Conservation (phyloP, 1,140 invertebrate genomes). For the Atopsyche davidsoni region DNA sequence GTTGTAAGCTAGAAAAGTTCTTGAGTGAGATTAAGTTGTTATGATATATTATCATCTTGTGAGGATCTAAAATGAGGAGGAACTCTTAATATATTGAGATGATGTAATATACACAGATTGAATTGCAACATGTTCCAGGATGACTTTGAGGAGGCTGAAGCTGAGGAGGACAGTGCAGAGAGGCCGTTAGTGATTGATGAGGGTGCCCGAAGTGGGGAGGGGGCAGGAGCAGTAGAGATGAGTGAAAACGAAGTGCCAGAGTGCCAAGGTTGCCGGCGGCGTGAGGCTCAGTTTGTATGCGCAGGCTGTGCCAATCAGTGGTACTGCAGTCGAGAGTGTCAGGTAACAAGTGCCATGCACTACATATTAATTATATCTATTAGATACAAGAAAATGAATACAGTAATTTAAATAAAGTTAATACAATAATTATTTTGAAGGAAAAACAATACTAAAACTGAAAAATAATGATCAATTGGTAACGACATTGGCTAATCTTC, state of each 20-base stretch:
- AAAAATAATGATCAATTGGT: too few relatives aligned
- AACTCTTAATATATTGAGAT: background rate
- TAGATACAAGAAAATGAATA: background rate
- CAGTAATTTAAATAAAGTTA: background rate
- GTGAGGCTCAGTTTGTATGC: constrained; percentile 76
- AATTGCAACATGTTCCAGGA: constrained; percentile 40
- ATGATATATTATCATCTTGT: too few relatives aligned
- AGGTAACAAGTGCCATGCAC: constrained; percentile 51
- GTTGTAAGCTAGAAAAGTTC: too few relatives aligned
- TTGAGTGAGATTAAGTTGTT: too few relatives aligned
- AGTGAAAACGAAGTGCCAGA: constrained; percentile 52
- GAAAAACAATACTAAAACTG: constrained; percentile 1
- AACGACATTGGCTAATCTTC: too few relatives aligned
- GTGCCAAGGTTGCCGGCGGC: constrained; percentile 75
- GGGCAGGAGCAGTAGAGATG: constrained; percentile 34
- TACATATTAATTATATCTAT: constrained; percentile 24
- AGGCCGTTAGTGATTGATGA: constrained; percentile 61
- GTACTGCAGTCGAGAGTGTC: constrained; percentile 84
- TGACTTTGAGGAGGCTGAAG: constrained; percentile 54
- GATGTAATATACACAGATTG: background rate
- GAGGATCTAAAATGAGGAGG: background rate
- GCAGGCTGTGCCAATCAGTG: constrained; percentile 82
- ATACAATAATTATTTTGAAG: background rate
- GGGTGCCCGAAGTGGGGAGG: constrained; percentile 45
- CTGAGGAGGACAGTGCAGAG: constrained; percentile 48